A percentile compares a stretch with the other conserved stretches of the same genome.
phyloP scores from a whole-genome alignment of 2,797 vertebrate species.

The Lagodon rhomboides region DNA sequence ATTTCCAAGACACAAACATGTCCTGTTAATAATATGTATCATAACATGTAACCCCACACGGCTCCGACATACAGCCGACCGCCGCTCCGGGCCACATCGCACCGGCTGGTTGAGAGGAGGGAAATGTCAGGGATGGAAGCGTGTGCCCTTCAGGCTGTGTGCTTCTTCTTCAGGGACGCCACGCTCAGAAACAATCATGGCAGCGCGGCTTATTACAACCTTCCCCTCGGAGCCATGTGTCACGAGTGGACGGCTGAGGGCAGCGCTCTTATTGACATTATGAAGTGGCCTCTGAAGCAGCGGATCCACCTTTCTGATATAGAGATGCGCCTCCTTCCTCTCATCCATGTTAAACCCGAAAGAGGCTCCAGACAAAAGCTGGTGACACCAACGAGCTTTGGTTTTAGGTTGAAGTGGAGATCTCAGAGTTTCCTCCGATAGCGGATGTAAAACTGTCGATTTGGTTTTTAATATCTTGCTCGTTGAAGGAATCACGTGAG shows the following conservation, averaged over 20 bases:
- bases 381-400: background rate
- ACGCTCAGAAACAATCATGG: slow-evolving; percentile 44
- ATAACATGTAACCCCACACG: background rate
- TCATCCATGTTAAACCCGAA: background rate
- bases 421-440: background rate
- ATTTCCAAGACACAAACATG: slow-evolving; percentile 41
- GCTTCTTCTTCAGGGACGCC: slow-evolving; percentile 17
- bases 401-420: background rate
- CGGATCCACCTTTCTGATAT: background rate
- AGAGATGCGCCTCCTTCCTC: background rate
- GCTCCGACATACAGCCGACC: background rate
- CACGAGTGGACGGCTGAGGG: background rate
- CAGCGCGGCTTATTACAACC: background rate
- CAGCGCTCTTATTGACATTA: background rate
- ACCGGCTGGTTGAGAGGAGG: background rate
- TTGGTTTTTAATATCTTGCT: background rate
- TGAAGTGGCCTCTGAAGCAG: background rate
- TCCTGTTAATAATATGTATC: slow-evolving; percentile 28
- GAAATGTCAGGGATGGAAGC: slow-evolving; percentile 55
- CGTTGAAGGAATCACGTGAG: background rate
- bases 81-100: background rate
- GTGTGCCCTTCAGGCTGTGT: slow-evolving; percentile 31
- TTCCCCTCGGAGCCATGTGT: background rate
- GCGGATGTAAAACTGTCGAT: background rate
- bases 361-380: background rate